phyloP scores from a whole-genome alignment of 2,797 vertebrate species.

The Amblyopsis hoosieri region DNA sequence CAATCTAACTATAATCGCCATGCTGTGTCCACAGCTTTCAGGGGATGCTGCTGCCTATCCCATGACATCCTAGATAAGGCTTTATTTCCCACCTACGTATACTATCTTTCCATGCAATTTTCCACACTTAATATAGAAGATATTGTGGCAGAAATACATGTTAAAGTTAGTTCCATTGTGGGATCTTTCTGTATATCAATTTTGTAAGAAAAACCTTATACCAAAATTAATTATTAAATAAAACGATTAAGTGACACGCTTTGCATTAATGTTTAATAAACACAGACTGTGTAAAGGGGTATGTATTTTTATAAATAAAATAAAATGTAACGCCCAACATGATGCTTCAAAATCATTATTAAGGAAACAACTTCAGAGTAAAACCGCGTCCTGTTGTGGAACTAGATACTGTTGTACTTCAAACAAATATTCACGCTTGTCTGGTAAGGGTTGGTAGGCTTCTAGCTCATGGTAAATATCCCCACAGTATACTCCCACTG shows the following conservation, averaged over 20 bases:
- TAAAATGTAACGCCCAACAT: no score
- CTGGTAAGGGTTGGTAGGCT: conserved; percentile 17
- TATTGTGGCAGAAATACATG: no score
- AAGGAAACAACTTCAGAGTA: not conserved
- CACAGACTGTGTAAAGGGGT: no score
- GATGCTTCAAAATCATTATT: not conserved
- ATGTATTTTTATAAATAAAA: no score
- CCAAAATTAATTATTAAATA: no score
- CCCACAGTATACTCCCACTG: conserved; percentile 70
- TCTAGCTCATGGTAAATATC: conserved; percentile 62
- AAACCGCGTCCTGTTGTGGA: not conserved
- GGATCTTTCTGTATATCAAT: no score
- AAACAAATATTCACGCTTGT: conserved; percentile 6
- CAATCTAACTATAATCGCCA: conserved; percentile 76
- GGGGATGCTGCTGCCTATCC: conserved; percentile 50
- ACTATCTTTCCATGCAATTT: not conserved
- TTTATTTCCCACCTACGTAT: conserved; percentile 20
- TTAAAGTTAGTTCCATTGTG: no score
- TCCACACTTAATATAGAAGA: no score
- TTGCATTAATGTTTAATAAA: no score
- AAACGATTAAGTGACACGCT: no score
- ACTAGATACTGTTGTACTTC: conserved; percentile 20
- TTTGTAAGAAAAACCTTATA: no score
- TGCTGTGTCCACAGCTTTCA: conserved; percentile 67
- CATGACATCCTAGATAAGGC: conserved; percentile 37